phyloP scores from a whole-genome alignment of 2,113 vertebrate species.

The Isichthys henryi region DNA sequence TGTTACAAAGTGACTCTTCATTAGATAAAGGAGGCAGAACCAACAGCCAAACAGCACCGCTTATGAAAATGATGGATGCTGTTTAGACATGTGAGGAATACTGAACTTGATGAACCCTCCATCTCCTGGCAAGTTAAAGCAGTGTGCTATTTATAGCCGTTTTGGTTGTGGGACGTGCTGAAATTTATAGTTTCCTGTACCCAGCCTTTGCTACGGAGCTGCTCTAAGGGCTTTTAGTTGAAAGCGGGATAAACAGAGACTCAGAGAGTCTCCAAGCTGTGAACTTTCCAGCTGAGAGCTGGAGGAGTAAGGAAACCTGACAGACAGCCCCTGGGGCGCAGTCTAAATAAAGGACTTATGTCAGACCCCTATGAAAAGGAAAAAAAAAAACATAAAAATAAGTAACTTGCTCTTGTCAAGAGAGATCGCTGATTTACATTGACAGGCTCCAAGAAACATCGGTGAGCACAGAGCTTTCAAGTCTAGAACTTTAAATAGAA shows the following conservation, averaged over 20 bases:
- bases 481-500: neutral
- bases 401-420: neutral
- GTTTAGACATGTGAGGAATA: neutral
- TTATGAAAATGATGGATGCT: neutral
- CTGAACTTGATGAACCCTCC: neutral
- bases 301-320: conserved; percentile 22
- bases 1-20: neutral
- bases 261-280: conserved; percentile 21
- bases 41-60: neutral
- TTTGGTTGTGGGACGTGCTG: neutral
- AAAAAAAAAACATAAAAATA: neutral
- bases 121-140: conserved; percentile 9
- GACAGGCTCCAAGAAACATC: neutral
- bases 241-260: conserved; percentile 9
- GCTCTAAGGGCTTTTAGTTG: conserved; percentile 1
- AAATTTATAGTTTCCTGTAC: conserved; percentile 40
- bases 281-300: conserved; percentile 16
- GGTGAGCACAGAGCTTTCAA: neutral
- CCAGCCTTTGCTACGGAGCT: conserved; percentile 22
- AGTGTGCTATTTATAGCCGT: conserved; percentile 11
- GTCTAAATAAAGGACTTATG: conserved; percentile 16
- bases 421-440: neutral
- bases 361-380: conserved; percentile 14
- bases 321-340: conserved; percentile 3
- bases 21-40: neutral